Conservation (phyloP, 2,797 vertebrate species). For the Kryptopterus vitreolus region DNA sequence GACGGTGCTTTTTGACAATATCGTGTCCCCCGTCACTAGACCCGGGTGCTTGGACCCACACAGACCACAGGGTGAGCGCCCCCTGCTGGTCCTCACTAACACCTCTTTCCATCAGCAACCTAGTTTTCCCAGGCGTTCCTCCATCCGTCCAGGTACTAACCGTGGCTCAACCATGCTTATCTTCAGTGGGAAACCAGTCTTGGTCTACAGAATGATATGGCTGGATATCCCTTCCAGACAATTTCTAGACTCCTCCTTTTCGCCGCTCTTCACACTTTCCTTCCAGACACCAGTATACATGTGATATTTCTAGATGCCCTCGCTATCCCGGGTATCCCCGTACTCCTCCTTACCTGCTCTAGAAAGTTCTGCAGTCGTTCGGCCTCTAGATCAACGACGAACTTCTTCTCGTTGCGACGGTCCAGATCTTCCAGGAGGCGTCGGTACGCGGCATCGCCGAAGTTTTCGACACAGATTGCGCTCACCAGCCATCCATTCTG, state of each 20-base stretch:
- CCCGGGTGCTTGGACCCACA: too few species aligned
- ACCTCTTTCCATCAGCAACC: too few species aligned
- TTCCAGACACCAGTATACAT: background rate
- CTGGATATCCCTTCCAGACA: too few species aligned
- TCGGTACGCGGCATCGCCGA: conserved; percentile 94
- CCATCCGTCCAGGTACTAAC: too few species aligned
- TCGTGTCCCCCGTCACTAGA: too few species aligned
- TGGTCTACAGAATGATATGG: too few species aligned
- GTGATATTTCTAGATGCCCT: background rate
- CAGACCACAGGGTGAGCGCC: too few species aligned
- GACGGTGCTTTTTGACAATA: too few species aligned
- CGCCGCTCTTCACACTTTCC: background rate
- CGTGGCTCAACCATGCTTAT: too few species aligned
- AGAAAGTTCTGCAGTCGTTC: conserved; percentile 95
- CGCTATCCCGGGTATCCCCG: background rate
- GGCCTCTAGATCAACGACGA: conserved; percentile 96
- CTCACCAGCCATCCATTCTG: conserved; percentile 99
- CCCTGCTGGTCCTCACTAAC: too few species aligned
- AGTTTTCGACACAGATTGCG: conserved; percentile 98
- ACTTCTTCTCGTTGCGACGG: conserved; percentile 95
- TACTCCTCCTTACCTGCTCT: conserved; percentile 84
- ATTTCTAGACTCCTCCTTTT: background rate
- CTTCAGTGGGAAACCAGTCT: too few species aligned
- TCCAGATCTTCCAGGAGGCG: conserved; percentile 95
- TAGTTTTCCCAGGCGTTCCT: too few species aligned